These are phyloP conservation scores for Smithornis capensis DNA, from an alignment of 2,113 vertebrate genomes.

Conservation along the genomic window DNA sequence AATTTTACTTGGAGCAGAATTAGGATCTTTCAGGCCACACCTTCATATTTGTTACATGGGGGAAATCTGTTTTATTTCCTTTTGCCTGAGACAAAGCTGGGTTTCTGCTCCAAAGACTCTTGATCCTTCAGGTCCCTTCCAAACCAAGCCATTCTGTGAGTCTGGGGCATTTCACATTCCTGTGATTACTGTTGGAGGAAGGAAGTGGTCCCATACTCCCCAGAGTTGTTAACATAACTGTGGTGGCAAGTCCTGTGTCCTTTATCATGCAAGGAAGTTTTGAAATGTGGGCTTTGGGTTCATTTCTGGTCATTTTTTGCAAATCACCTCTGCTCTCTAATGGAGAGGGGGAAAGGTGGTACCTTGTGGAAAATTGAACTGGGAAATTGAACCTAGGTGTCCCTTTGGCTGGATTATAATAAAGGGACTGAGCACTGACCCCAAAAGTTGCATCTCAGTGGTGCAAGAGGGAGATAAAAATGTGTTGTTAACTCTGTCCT, in stretches of 20 bases:
- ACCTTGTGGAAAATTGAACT: background rate
- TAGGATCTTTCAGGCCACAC: background rate
- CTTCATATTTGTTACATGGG: accelerated
- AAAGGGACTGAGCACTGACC: background rate
- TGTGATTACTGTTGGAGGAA: background rate
- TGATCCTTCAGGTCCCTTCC: background rate
- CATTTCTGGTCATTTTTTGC: background rate
- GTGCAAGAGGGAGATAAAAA: background rate
- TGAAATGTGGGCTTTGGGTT: background rate
- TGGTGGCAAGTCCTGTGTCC: background rate
- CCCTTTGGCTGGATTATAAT: background rate
- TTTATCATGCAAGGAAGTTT: background rate
- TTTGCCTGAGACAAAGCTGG: background rate
- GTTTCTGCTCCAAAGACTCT: background rate
- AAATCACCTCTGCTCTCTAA: background rate
- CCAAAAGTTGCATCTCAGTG: background rate
- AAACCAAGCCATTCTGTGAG: background rate
- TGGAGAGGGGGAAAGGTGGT: background rate
- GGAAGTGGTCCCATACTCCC: background rate
- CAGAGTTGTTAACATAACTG: background rate
- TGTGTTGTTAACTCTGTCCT: background rate
- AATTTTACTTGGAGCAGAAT: background rate
- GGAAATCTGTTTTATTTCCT: background rate
- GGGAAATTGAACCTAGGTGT: background rate
- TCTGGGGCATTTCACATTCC: background rate